phyloP scores from a whole-genome alignment of 2,888 invertebrate species.

The Sclerodermus sp. region DNA sequence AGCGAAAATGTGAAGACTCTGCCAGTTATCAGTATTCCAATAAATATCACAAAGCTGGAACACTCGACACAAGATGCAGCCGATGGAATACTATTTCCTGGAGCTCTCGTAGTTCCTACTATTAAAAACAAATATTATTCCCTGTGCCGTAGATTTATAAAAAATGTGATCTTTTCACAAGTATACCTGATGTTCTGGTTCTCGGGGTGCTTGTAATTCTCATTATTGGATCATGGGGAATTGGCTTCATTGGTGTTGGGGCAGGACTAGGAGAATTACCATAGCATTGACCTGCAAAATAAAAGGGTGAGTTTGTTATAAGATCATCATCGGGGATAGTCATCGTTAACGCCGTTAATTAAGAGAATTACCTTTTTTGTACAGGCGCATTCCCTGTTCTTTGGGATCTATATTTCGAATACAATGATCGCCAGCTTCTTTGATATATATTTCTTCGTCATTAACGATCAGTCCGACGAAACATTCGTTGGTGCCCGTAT shows the following conservation, averaged over 20 bases:
- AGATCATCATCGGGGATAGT: too few relatives aligned
- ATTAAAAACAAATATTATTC: not conserved
- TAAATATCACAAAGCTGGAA: too few relatives aligned
- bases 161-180: not conserved
- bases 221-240: constrained; percentile 45
- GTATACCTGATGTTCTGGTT: not conserved
- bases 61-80: too few relatives aligned
- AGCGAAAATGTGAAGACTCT: not conserved
- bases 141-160: not conserved
- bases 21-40: not conserved
- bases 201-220: constrained; percentile 41
- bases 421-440: constrained; percentile 70
- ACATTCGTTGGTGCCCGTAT: constrained; percentile 66
- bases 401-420: constrained; percentile 64
- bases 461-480: constrained; percentile 66
- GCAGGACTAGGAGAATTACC: constrained; percentile 56
- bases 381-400: constrained; percentile 66
- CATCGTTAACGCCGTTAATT: too few relatives aligned
- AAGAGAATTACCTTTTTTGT: constrained; percentile 56
- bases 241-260: constrained; percentile 47
- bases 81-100: constrained; percentile 14
- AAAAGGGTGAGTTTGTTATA: too few relatives aligned
- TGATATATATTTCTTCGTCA: constrained; percentile 66
- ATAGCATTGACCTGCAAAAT: constrained; percentile 47
- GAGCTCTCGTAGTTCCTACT: constrained; percentile 15